phyloP scores from a whole-genome alignment of 1,140 invertebrate genomes.

The Rhagoletis pomonella region DNA sequence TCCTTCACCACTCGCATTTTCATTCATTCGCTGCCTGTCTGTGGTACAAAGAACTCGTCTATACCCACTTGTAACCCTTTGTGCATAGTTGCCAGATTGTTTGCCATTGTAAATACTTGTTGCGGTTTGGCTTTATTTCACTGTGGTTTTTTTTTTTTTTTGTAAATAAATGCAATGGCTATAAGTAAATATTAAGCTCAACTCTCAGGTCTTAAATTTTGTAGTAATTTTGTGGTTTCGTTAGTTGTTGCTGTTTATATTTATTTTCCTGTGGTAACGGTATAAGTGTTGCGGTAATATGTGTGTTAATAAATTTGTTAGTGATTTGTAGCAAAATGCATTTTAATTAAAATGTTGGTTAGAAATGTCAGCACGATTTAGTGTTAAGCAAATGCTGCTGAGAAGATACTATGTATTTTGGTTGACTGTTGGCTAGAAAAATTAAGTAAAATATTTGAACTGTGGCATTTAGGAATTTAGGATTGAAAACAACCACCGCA shows the following conservation, averaged over 20 bases:
- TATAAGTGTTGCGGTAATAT: neutral
- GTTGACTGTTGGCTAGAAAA: too few relatives aligned
- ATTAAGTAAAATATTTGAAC: too few relatives aligned
- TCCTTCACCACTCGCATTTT: neutral
- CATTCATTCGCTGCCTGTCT: slow-evolving; percentile 24
- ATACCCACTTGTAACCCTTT: slow-evolving; percentile 37
- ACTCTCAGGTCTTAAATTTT: slow-evolving; percentile 7
- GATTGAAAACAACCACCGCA: too few relatives aligned
- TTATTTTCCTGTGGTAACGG: slow-evolving; percentile 31
- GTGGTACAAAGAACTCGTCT: slow-evolving; percentile 38
- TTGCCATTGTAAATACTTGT: slow-evolving; percentile 44
- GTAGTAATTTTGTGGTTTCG: slow-evolving; percentile 30
- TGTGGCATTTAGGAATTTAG: too few relatives aligned
- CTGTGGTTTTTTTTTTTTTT: slow-evolving; percentile 5
- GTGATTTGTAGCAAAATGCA: slow-evolving; percentile 28
- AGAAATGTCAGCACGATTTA: neutral
- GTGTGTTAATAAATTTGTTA: neutral
- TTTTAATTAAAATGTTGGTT: slow-evolving; percentile 20
- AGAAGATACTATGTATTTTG: too few relatives aligned
- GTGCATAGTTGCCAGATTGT: slow-evolving; percentile 48
- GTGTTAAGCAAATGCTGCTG: neutral
- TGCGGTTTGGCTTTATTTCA: slow-evolving; percentile 40
- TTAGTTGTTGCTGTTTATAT: neutral
- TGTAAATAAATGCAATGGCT: slow-evolving; percentile 27
- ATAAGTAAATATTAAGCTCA: slow-evolving; percentile 20